Evolutionary conservation across 1,140 invertebrate species (phyloP), one percentile per base, ranked within the genome.

Genomic region (Aphelenchoides avenae): DNA sequence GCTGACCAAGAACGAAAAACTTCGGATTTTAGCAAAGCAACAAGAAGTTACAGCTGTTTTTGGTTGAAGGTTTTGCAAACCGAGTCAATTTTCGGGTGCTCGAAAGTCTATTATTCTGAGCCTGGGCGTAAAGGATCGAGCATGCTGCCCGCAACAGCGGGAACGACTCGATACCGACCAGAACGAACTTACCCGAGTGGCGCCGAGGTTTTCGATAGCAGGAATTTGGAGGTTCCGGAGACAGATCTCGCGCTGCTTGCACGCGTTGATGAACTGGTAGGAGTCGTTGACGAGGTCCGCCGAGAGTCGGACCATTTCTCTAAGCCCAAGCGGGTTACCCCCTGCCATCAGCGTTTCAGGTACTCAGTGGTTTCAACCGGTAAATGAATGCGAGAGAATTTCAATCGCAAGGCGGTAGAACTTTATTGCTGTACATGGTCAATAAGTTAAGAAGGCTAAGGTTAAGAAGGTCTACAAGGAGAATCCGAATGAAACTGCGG

Each of bases 151-250:
- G 22, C 15, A 2, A 2, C 4, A 2, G 22, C 20, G 15, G 34
- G 27, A 15, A 48, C 5, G 20, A 6, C 42, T 20, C 20, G 26
- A 29, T 20, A 18, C 5, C 18, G 41, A 51, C n/a, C n/a, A n/a
- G n/a, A n/a, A n/a, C n/a, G n/a, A n/a, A n/a, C n/a, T 79, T 78
- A 86, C 85, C 77, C 93, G 81, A 24, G 92, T 96, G 6, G 91
- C 91, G 40, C 93, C 93, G 71, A 97, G 81, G 81, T 97, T 97
- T 81, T 97, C 93, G 66, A 98, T 94, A 55, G 93, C 87, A 46
- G 91, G 90, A 76, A 98, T 95, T 84, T 96, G 95, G 75, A 94
- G 94, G 64, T 90, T 91, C 90, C 94, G 83, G 41, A 98, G 83
- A 83, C 93, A 89, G 31, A 98, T 80, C 81, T 97, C 93, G 41